phyloP scores from a whole-genome alignment of 2,888 invertebrate genomes.

The Mimachlamys varia region DNA sequence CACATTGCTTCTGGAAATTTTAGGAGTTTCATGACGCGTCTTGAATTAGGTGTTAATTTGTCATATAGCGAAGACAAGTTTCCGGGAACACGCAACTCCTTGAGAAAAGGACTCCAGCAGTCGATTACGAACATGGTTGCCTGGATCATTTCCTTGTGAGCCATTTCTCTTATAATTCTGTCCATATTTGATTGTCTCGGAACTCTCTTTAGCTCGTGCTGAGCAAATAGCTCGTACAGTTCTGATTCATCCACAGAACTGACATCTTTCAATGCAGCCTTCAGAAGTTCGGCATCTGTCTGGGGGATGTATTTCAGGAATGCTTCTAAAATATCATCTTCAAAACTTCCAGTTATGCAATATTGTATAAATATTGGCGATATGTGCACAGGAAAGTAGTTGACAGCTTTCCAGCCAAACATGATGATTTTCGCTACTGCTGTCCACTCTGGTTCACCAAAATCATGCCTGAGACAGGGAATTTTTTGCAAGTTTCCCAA shows the following conservation, averaged over 20 bases:
- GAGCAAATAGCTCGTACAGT: slow-evolving; percentile 49
- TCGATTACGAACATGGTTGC: slow-evolving; percentile 52
- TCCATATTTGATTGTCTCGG: slow-evolving; percentile 50
- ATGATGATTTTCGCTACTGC: slow-evolving; percentile 52
- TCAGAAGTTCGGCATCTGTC: slow-evolving; percentile 43
- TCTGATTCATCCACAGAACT: slow-evolving; percentile 51
- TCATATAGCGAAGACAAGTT: slow-evolving; percentile 37
- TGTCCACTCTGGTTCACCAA: slow-evolving; percentile 54
- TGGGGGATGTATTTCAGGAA: slow-evolving; percentile 49
- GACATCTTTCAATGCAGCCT: slow-evolving; percentile 45
- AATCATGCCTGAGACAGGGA: slow-evolving; percentile 54
- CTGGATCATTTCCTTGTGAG: slow-evolving; percentile 56
- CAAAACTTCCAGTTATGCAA: slow-evolving; percentile 46
- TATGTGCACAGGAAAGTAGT: slow-evolving; percentile 50
- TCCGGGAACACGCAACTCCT: slow-evolving; percentile 36
- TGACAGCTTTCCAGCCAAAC: slow-evolving; percentile 52
- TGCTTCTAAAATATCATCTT: slow-evolving; percentile 44
- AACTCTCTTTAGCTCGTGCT: slow-evolving; percentile 48
- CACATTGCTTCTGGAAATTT: slow-evolving; percentile 37
- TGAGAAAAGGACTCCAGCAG: slow-evolving; percentile 48
- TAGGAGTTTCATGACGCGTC: not conserved
- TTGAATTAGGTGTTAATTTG: not conserved
- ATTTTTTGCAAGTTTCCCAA: slow-evolving; percentile 49
- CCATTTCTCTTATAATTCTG: slow-evolving; percentile 49
- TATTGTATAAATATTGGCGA: slow-evolving; percentile 49